Evolutionary conservation across 2,113 vertebrate species (phyloP), one percentile per base, ranked within the genome.

Genomic region (Mustela lutreola): DNA sequence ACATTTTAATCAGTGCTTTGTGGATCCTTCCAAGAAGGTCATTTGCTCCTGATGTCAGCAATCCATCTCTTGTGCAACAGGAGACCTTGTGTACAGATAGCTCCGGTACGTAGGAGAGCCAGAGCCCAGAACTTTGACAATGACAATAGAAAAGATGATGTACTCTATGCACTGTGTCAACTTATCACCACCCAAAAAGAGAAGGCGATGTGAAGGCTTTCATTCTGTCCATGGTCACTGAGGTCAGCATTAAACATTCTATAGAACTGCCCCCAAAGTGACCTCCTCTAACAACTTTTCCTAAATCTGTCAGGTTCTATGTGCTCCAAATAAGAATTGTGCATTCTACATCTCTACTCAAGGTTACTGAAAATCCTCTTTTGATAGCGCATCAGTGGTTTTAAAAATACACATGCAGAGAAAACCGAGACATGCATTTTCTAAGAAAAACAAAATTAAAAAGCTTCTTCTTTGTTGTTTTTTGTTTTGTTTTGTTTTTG

Each of bases 401-500:
- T 91, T 89, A 98, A 98, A 97, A 98, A 97, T 84, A 96, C 81
- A 95, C 56, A 82, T 75, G 14, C 21, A 91, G 45, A 96, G 42
- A 97, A 94, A 95, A 87, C 14, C 21, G 75, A 95, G 98, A 89
- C 21, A 90, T 79, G 36, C 4, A 89, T 98, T 98, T 91, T 89
- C 95, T 97, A 98, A 98, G 94, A 95, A 98, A 98, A 98, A 97
- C 85, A 98, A 97, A 97, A 95, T 98, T 98, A 97, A 97, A 83
- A 31, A 53, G 22, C 56, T 94, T 92, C 84, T 78, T 85, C 58
- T 33, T 82, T 97, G 33, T 83, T 81, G 67, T 83, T 60, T 31
- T 87, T 63, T 8, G 95, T 21, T 50, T n/a, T n/a, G 39, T 62
- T 79, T 50, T 63, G 4, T 26, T 63, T 26, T 62, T 21, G 10